These are phyloP conservation scores for Bucorvus abyssinicus DNA, from an alignment of 2,797 vertebrate species.

Conservation along the genomic window DNA sequence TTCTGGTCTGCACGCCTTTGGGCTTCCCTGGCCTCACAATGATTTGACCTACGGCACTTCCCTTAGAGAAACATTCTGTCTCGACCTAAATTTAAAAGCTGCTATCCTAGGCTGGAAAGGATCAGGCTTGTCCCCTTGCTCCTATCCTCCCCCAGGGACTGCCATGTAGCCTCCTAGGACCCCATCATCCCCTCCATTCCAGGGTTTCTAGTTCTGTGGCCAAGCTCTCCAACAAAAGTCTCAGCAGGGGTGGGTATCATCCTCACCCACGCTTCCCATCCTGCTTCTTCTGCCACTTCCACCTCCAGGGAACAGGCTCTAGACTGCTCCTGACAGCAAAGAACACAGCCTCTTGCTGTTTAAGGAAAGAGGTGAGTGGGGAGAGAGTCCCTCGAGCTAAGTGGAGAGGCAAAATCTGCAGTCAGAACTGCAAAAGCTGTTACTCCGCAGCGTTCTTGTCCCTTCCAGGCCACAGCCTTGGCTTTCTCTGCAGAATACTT, in stretches of 20 bases:
- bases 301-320: constrained; percentile 23
- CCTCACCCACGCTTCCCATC: not conserved
- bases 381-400: constrained; percentile 5
- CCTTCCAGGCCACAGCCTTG: not conserved
- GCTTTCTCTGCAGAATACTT: not conserved
- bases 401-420: not conserved
- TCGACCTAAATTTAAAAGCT: not conserved
- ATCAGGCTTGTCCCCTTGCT: too few relatives aligned
- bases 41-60: not conserved
- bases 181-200: not conserved
- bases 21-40: not conserved
- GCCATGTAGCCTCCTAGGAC: not conserved
- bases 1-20: not conserved
- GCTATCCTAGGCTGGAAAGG: too few relatives aligned
- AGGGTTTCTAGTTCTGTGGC: not conserved
- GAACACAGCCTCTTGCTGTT: constrained; percentile 17
- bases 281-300: constrained; percentile 46
- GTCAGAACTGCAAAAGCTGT: not conserved
- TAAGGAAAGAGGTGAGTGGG: constrained; percentile 31
- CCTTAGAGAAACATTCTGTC: not conserved
- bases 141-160: not conserved
- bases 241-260: not conserved
- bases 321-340: constrained; percentile 25
- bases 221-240: not conserved
- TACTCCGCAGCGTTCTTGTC: not conserved